A percentile compares a stretch with the other conserved stretches of the same genome.
Conservation (phyloP, 1,140 invertebrate species). For the Lycorma delicatula region DNA sequence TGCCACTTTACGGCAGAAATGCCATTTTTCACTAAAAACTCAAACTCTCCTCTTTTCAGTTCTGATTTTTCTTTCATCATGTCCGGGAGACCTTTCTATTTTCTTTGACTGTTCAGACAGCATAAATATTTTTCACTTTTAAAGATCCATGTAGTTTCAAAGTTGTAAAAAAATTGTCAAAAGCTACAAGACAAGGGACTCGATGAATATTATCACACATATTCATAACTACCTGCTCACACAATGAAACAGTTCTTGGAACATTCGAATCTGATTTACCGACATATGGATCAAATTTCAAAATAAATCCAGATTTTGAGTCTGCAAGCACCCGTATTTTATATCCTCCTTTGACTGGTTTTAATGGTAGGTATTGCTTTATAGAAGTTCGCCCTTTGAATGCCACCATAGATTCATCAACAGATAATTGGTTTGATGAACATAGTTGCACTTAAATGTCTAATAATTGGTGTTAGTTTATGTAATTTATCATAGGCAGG, state of each 20-base stretch:
- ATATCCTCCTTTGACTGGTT: constrained; percentile 34
- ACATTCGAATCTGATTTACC: constrained; percentile 21
- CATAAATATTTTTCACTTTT: background rate
- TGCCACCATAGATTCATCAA: constrained; percentile 12
- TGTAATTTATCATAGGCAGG: background rate
- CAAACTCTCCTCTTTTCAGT: too few relatives aligned
- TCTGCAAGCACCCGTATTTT: constrained; percentile 32
- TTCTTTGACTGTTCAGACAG: too few relatives aligned
- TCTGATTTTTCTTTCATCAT: too few relatives aligned
- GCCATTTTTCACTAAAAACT: too few relatives aligned
- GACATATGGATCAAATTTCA: constrained; percentile 28
- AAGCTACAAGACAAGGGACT: background rate
- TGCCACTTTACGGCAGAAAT: too few relatives aligned
- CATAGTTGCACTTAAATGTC: background rate
- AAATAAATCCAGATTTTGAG: constrained; percentile 26
- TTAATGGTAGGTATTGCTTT: constrained; percentile 34
- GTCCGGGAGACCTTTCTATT: too few relatives aligned
- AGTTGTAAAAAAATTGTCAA: background rate
- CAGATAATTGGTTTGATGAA: background rate
- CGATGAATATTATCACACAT: background rate
- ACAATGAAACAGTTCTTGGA: background rate
- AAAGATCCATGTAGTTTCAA: background rate
- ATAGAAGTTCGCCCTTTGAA: constrained; percentile 31
- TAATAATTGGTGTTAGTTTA: background rate
- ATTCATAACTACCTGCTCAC: background rate